Percentiles rank a stretch among this genome's conserved stretches.
Evolutionary conservation across 92 coral and sea anemone species (phyloP).

Genomic region (Nematostella vectensis): DNA sequence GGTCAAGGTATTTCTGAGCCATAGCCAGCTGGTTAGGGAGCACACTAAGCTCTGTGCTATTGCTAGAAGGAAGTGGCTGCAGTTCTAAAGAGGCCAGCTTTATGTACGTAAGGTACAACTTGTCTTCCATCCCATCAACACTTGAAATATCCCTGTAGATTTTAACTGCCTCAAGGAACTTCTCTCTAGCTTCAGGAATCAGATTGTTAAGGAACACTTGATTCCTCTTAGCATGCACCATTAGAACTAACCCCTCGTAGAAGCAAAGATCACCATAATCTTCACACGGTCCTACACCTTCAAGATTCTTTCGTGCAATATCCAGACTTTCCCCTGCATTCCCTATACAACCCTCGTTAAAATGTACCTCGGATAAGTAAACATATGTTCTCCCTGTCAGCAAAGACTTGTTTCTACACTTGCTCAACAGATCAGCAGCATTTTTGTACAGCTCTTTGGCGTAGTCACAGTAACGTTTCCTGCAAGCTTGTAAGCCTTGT

Average conservation of each 20-base stretch:
- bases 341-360: slow-evolving; percentile 68
- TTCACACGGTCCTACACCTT: slow-evolving; percentile 59
- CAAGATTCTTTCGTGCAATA: slow-evolving; percentile 74
- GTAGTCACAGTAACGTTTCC: slow-evolving; percentile 47
- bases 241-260: slow-evolving; percentile 69
- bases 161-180: slow-evolving; percentile 65
- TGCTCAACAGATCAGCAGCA: slow-evolving; percentile 62
- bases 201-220: slow-evolving; percentile 55
- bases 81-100: slow-evolving; percentile 53
- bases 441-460: slow-evolving; percentile 73
- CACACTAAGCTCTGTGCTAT: slow-evolving; percentile 13
- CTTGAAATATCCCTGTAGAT: slow-evolving; percentile 42
- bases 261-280: slow-evolving; percentile 81
- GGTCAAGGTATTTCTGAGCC: slow-evolving; percentile 30
- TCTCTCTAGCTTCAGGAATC: slow-evolving; percentile 62
- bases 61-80: slow-evolving; percentile 22
- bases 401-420: slow-evolving; percentile 72
- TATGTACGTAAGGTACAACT: slow-evolving; percentile 46
- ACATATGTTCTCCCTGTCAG: slow-evolving; percentile 74
- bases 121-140: slow-evolving; percentile 39
- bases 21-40: slow-evolving; percentile 12
- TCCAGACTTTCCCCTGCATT: slow-evolving; percentile 89
- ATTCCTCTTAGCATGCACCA: slow-evolving; percentile 70
- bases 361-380: slow-evolving; percentile 76
- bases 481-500: slow-evolving; percentile 70